Evolutionary conservation across 1,140 invertebrate species (phyloP).

Genomic region (Ctenoplectra terminalis): DNA sequence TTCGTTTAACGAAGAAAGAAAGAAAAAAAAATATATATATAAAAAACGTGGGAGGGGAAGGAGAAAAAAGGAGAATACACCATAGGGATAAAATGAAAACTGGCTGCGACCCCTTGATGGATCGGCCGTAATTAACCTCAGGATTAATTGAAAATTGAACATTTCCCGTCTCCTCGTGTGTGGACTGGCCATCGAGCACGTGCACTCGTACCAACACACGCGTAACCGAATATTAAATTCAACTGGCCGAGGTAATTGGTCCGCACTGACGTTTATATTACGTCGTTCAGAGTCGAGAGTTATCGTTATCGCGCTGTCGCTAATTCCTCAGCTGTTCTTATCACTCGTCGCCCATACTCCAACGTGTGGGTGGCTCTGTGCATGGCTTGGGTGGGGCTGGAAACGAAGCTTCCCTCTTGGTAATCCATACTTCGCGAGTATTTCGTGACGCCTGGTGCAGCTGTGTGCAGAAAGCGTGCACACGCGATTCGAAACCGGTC

Average conservation of each 20-base stretch:
- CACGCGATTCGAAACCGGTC: not conserved
- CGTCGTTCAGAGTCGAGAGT: constrained; percentile 42
- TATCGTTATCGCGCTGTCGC: constrained; percentile 70
- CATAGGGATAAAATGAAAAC: constrained; percentile 31
- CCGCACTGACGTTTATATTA: constrained; percentile 51
- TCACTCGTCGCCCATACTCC: constrained; percentile 52
- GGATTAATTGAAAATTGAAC: constrained; percentile 57
- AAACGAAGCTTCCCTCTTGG: not conserved
- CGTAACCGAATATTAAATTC: constrained; percentile 45
- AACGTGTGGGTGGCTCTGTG: not conserved
- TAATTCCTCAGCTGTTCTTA: constrained; percentile 73
- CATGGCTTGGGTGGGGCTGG: not conserved
- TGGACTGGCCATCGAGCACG: too few species aligned
- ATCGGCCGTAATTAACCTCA: constrained; percentile 43
- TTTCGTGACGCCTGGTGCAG: not conserved
- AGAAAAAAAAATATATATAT: not conserved
- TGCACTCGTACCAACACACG: constrained; percentile 1
- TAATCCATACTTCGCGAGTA: constrained; percentile 19
- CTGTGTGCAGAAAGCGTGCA: not conserved
- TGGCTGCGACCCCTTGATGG: constrained; percentile 33
- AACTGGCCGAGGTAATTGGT: constrained; percentile 48
- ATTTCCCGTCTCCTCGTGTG: constrained; percentile 23
- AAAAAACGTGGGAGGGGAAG: not conserved
- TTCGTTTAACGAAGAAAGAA: not conserved
- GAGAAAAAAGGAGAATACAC: constrained; percentile 16